Evolutionary conservation across 2,888 invertebrate species (phyloP), one percentile per base, ranked within the genome.

Genomic region (Idaea dimidiata): DNA sequence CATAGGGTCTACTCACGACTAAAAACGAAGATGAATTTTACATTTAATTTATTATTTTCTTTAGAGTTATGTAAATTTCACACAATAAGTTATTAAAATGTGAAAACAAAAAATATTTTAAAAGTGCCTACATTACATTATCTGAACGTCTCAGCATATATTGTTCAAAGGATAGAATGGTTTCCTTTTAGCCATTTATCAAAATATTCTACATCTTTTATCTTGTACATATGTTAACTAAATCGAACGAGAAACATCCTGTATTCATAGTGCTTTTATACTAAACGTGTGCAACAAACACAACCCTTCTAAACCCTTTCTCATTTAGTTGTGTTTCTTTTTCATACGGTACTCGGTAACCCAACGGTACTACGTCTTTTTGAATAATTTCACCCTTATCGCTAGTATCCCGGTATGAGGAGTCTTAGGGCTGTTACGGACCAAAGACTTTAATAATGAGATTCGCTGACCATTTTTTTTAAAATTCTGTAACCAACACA

Each of bases 201-300:
- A 43, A 10, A 8, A 43, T 43, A 2, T 43, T 14, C 14, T 10
- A 2, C 14, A 33, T 43, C 2, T 43, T 43, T 43, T 8, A 14
- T 8, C 43, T 43, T 43, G 10, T 43, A 43, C 10, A 43, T 7
- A 43, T 43, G 43, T 14, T 1, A 14, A 43, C 43, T 43, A 43
- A 10, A 43, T 43, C 43, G 43, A 14, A 8, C 8, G 14, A 8
- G 43, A 14, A 7, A 43, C 10, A 43, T 8, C 43, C 24, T 24
- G 43, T 7, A 74, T 79, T 78, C 76, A 74, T 76, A 71, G 43
- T 10, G 10, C 43, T 43, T 43, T 43, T 43, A 43, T 43, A 43
- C 14, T 43, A 75, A 71, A 43, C 10, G 14, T 8, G 43, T 43
- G 14, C 43, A 43, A 43, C 43, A 43, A 14, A 43, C 43, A 43